Conservation (phyloP, 2,888 invertebrate genomes). For the Pseudanteris insignis region DNA sequence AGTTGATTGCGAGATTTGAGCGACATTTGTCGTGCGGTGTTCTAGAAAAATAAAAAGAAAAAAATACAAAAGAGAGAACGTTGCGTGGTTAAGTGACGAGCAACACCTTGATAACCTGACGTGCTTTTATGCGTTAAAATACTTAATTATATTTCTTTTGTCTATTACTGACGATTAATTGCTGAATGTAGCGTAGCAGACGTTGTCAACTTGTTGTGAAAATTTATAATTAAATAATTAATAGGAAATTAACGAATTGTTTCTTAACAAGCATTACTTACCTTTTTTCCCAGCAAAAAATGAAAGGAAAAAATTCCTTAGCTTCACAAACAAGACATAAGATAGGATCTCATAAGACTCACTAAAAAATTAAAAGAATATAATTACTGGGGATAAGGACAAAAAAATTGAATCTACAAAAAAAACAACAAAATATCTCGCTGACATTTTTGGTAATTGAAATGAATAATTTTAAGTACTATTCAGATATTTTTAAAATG, state of each 20-base stretch:
- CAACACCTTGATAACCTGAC: constrained; percentile 33
- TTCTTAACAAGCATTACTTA: constrained; percentile 10
- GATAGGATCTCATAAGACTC: no score
- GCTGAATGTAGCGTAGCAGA: constrained; percentile 8
- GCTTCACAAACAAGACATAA: no score
- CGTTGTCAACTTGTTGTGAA: constrained; percentile 20
- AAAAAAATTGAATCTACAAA: not conserved
- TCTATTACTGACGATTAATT: constrained; percentile 25
- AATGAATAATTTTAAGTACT: no score
- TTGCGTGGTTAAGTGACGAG: not conserved
- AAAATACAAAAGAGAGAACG: no score
- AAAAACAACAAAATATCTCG: no score
- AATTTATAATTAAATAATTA: constrained; percentile 26
- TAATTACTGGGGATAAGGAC: no score
- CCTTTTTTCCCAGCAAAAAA: constrained; percentile 7
- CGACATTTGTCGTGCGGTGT: no score
- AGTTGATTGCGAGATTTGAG: not conserved
- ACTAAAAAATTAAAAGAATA: no score
- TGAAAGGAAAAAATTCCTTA: no score
- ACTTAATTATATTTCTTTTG: constrained; percentile 23
- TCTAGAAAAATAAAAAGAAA: no score
- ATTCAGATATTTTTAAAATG: no score
- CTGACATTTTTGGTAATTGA: no score
- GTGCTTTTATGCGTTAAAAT: constrained; percentile 16
- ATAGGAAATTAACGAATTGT: constrained; percentile 21